phyloP scores from a whole-genome alignment of 2,888 invertebrate species.

The Drosophila setosimentum region DNA sequence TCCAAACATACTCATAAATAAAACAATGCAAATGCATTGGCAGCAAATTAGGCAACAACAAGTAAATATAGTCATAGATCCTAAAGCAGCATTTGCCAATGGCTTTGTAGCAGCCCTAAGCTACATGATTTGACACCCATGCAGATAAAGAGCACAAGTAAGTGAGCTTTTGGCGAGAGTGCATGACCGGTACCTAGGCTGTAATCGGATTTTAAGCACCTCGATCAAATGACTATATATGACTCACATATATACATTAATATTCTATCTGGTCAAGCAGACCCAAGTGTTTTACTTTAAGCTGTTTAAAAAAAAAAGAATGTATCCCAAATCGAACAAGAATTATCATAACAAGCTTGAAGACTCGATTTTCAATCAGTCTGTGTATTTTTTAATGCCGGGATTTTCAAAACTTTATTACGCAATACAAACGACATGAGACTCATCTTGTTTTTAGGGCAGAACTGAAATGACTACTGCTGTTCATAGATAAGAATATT shows the following conservation, averaged over 20 bases:
- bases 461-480: background rate
- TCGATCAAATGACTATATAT: background rate
- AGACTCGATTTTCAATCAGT: background rate
- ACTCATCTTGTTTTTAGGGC: background rate
- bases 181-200: conserved; percentile 1
- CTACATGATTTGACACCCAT: conserved; percentile 45
- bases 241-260: background rate
- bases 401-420: background rate
- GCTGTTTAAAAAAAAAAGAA: background rate
- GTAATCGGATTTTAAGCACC: background rate
- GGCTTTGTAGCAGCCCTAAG: conserved; percentile 5
- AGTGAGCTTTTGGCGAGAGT: background rate
- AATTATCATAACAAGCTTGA: background rate
- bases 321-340: background rate
- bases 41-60: conserved; percentile 48
- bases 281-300: background rate
- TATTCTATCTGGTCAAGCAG: background rate
- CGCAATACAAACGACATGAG: background rate
- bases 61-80: conserved; percentile 19
- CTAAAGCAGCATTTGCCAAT: conserved; percentile 19
- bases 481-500: background rate
- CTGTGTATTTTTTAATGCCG: background rate
- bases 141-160: conserved; percentile 6
- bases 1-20: conserved; percentile 50
- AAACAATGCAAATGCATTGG: conserved; percentile 58